A percentile compares a stretch with the other conserved stretches of the same genome.
Evolutionary conservation across 1,140 invertebrate species (phyloP).

Genomic region (Dreissena polymorpha): DNA sequence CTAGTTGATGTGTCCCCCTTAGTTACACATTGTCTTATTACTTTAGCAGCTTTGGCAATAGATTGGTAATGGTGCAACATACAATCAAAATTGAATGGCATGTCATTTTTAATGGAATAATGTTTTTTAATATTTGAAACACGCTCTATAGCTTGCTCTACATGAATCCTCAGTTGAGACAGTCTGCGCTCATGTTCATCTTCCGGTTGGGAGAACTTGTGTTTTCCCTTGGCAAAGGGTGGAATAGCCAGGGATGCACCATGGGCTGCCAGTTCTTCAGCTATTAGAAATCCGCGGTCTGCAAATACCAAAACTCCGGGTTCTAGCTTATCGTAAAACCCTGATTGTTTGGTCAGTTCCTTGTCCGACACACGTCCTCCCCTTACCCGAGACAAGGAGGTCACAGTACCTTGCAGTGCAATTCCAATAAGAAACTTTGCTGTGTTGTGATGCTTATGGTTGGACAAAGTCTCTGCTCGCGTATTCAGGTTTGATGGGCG

Average conservation of each 20-base stretch:
- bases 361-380: constrained; percentile 56
- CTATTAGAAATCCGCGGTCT: constrained; percentile 48
- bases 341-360: constrained; percentile 37
- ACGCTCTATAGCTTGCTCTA: constrained; percentile 37
- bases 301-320: constrained; percentile 46
- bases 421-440: constrained; percentile 10
- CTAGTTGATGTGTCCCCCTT: no score
- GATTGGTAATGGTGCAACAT: constrained; percentile 30
- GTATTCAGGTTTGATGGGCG: background rate
- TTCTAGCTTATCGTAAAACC: constrained; percentile 45
- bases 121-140: constrained; percentile 39
- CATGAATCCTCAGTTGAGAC: constrained; percentile 11
- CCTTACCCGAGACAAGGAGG: no score
- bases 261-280: constrained; percentile 12
- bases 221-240: constrained; percentile 31
- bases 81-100: constrained; percentile 25
- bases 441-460: background rate
- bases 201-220: constrained; percentile 12
- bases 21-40: background rate
- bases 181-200: constrained; percentile 2
- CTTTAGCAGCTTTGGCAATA: constrained; percentile 22
- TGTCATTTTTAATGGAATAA: background rate
- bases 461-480: background rate
- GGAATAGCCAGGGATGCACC: constrained; percentile 31
- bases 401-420: constrained; percentile 51